Evolutionary conservation across 2,797 vertebrate species (phyloP).

Genomic region (Typhlichthys eigenmanni): DNA sequence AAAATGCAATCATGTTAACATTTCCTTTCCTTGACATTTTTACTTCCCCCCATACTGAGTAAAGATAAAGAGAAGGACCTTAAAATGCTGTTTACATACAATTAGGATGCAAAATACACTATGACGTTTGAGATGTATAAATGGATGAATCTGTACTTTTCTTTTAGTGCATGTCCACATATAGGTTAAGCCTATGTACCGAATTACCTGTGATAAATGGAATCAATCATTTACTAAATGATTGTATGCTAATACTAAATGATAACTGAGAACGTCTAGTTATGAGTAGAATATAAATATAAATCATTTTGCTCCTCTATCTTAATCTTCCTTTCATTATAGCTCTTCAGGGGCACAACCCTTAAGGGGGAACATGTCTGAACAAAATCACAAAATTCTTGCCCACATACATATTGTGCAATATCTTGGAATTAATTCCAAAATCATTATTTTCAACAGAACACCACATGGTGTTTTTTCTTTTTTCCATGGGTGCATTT

Average conservation of each 20-base stretch:
- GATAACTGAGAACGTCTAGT: neutral
- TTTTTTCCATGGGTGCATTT: constrained; percentile 20
- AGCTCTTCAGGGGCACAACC: constrained; percentile 25
- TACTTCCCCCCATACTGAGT: too few relatives aligned
- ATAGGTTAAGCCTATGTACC: too few relatives aligned
- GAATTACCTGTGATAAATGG: too few relatives aligned
- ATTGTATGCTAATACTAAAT: neutral
- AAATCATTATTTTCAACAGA: constrained; percentile 22
- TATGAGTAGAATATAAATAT: neutral
- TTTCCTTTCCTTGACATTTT: too few relatives aligned
- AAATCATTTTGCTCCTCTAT: constrained; percentile 13
- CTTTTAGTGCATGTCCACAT: too few relatives aligned
- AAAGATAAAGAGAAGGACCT: too few relatives aligned
- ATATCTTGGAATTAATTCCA: constrained; percentile 28
- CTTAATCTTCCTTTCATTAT: neutral
- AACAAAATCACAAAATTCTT: constrained; percentile 31
- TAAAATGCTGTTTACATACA: too few relatives aligned
- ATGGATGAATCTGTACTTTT: too few relatives aligned
- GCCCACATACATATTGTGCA: constrained; percentile 8
- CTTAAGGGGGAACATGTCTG: constrained; percentile 27
- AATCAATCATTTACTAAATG: neutral
- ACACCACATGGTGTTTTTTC: constrained; percentile 13
- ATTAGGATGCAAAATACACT: too few relatives aligned
- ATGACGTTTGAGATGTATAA: too few relatives aligned
- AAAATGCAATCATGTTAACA: too few relatives aligned